Base-by-base conservation (phyloP, 2,797 vertebrate species). In the Scolopax bukidnonensis region DNA sequence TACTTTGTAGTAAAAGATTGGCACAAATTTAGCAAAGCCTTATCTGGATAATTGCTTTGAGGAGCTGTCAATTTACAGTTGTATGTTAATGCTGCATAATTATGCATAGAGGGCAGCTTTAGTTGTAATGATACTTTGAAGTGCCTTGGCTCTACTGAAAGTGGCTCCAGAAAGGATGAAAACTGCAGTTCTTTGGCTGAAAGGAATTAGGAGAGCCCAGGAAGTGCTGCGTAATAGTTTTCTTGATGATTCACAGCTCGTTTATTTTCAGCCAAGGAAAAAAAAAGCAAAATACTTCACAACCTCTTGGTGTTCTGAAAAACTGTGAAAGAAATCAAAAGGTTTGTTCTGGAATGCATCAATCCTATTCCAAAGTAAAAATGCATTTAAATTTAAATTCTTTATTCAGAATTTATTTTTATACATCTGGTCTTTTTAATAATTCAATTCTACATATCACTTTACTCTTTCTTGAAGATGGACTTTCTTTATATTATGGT, bases 221-320 rank as follows among this genome's bases (percentile, higher is more conserved):
- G 56, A 93, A 84, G 38, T 69, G 82, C 95, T 84, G 57, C 80
- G 61, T 93, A 87, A 88, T 45, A 56, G 20, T 93, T 95, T 95
- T 84, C 51, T 86, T 77, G 65, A 60, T 91, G 51, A 90, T 45
- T 71, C 50, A 69, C 32, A 53, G 50, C 27, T 10, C 11, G 4
- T 50, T 64, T 43, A 60, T 78, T 47, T 51, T 91, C 92, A 93
- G 76, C 24, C 33, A 69, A 83, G 53, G 36, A 33, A 59, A 90
- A 76, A 36, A 74, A 73, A 77, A 69, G 7, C 41, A 16, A 61
- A 14, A 5, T 27, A 11, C 63, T 80, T 90, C 32, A 61, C 27
- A 73, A 85, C 63, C 63, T 88, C 56, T 30, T 54, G 21, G 48
- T 71, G 40, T 77, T 86, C 84, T 88, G 65, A 70, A 75, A 93